These are phyloP conservation scores for Macroglossus sobrinus DNA, from an alignment of 2,113 vertebrate species.

Conservation along the genomic window DNA sequence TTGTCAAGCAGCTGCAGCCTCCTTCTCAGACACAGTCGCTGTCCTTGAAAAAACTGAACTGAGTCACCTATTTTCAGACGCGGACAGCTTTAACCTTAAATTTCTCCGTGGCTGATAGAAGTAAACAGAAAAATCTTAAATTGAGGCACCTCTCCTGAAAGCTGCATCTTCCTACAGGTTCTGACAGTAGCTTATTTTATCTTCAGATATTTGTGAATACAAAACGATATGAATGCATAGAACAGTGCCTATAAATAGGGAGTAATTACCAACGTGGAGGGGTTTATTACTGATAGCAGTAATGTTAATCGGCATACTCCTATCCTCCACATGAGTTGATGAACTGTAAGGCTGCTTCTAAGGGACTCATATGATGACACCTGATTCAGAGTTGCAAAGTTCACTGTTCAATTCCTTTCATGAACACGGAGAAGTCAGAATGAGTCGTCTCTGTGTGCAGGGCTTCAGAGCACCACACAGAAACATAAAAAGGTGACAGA, in stretches of 20 bases:
- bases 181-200: background rate
- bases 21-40: slow-evolving; percentile 36
- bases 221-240: background rate
- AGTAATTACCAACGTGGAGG: no score
- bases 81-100: slow-evolving; percentile 4
- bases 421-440: background rate
- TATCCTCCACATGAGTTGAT: background rate
- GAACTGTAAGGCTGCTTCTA: background rate
- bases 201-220: background rate
- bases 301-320: no score
- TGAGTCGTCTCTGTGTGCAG: no score
- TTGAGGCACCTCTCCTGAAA: background rate
- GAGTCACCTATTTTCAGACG: background rate
- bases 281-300: fast-evolving
- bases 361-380: background rate
- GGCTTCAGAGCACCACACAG: background rate
- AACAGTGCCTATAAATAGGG: background rate
- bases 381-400: background rate
- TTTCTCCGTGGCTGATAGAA: background rate
- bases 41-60: background rate
- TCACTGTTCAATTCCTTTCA: background rate
- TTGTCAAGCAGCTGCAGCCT: slow-evolving; percentile 15
- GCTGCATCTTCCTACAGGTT: background rate
- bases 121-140: background rate
- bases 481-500: background rate